phyloP scores from a whole-genome alignment of 2,888 invertebrate genomes.

The Iphiclides podalirius region DNA sequence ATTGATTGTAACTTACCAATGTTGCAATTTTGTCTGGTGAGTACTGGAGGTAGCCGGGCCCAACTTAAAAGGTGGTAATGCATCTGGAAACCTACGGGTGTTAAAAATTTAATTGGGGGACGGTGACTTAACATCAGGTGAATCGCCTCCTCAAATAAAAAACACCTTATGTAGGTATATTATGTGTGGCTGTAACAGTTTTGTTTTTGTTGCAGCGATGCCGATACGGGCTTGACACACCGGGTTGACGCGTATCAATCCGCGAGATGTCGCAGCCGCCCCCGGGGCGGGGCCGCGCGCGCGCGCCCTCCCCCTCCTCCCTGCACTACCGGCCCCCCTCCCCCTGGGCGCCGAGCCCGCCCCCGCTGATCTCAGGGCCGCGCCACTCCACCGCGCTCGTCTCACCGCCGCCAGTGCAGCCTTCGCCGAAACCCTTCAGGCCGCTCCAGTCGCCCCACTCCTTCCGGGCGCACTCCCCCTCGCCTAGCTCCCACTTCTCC shows the following conservation, averaged over 20 bases:
- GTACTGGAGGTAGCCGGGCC: too few species aligned
- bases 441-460: conserved; percentile 69
- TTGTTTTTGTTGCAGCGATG: conserved; percentile 71
- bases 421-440: conserved; percentile 72
- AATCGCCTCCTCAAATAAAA: too few species aligned
- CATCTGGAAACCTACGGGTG: too few species aligned
- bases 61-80: too few species aligned
- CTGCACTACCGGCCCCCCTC: conserved; percentile 87
- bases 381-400: conserved; percentile 78
- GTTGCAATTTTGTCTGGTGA: too few species aligned
- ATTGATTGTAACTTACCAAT: too few species aligned
- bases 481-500: conserved; percentile 73
- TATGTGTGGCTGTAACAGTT: too few species aligned
- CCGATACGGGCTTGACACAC: conserved; percentile 76
- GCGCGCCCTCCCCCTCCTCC: conserved; percentile 73
- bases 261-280: conserved; percentile 77
- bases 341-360: conserved; percentile 87
- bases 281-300: conserved; percentile 72
- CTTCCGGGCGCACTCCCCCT: conserved; percentile 68
- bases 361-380: conserved; percentile 84
- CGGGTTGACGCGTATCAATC: conserved; percentile 76
- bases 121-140: too few species aligned
- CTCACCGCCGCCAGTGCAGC: conserved; percentile 80
- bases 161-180: too few species aligned
- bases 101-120: too few species aligned